Evolutionary conservation across 2,888 invertebrate genomes (phyloP).

Genomic region (Leucania comma): DNA sequence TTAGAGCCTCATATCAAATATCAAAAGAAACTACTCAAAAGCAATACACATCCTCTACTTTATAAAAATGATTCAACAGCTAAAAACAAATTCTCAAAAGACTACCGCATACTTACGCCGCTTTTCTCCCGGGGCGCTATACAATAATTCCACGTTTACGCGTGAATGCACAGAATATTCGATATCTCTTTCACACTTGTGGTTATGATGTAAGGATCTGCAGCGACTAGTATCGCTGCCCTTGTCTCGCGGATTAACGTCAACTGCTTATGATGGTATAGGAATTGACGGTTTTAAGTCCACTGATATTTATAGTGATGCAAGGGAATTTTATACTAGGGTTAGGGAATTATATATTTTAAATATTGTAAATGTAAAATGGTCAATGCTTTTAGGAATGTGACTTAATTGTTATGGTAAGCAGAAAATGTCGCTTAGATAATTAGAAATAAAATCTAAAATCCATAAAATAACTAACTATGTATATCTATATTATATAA

Average conservation of each 20-base stretch:
- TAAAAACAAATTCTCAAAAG: conserved; percentile 45
- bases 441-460: background rate
- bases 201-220: conserved; percentile 78
- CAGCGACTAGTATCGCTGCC: conserved; percentile 80
- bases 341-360: conserved; percentile 49
- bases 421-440: background rate
- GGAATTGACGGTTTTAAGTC: conserved; percentile 84
- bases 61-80: conserved; percentile 3
- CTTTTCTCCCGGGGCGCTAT: conserved; percentile 74
- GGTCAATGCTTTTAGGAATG: background rate
- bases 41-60: background rate
- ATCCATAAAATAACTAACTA: background rate
- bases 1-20: background rate
- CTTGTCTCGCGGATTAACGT: conserved; percentile 86
- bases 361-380: conserved; percentile 8
- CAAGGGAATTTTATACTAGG: conserved; percentile 64
- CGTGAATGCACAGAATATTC: conserved; percentile 88
- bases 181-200: conserved; percentile 85
- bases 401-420: background rate
- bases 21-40: conserved; percentile 17
- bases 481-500: background rate
- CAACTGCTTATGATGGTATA: conserved; percentile 86
- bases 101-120: conserved; percentile 74
- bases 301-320: conserved; percentile 79
- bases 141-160: conserved; percentile 88